Evolutionary conservation across 2,113 vertebrate genomes (phyloP).

Genomic region (Mellivora capensis): DNA sequence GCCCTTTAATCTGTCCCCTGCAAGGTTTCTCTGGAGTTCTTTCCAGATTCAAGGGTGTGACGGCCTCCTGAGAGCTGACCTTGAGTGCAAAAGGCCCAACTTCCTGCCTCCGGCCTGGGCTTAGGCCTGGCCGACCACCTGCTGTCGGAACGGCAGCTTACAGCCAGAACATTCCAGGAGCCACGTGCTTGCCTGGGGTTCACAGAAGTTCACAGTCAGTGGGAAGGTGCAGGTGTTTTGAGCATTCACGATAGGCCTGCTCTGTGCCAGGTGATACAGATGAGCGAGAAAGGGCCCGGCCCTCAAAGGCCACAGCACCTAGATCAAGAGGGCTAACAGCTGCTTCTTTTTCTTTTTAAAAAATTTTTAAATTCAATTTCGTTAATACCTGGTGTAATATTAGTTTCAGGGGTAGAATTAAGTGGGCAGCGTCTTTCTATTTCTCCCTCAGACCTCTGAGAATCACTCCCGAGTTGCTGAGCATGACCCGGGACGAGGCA

Average conservation of each 20-base stretch:
- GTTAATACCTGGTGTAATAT: not conserved
- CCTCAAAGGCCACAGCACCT: not conserved
- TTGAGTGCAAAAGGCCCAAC: not conserved
- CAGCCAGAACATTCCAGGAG: not conserved
- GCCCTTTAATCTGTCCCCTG: not conserved
- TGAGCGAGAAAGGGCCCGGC: not conserved
- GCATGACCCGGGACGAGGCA: slow-evolving; percentile 88
- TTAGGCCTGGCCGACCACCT: not conserved
- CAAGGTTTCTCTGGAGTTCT: not conserved
- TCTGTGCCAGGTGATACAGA: not conserved
- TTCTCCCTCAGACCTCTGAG: not conserved
- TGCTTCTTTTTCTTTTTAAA: not conserved
- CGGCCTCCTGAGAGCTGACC: not conserved
- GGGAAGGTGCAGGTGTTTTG: not conserved
- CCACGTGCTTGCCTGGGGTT: not conserved
- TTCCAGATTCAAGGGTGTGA: not conserved
- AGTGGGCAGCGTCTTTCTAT: not conserved
- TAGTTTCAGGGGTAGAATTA: not conserved
- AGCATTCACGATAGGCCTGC: not conserved
- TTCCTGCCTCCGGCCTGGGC: too few relatives aligned
- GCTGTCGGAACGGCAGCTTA: not conserved
- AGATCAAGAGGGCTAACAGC: not conserved
- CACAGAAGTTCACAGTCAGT: not conserved
- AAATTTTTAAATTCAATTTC: not conserved
- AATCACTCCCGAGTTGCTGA: not conserved